phyloP scores from a whole-genome alignment of 2,797 vertebrate species.

The Phataginus tricuspis region DNA sequence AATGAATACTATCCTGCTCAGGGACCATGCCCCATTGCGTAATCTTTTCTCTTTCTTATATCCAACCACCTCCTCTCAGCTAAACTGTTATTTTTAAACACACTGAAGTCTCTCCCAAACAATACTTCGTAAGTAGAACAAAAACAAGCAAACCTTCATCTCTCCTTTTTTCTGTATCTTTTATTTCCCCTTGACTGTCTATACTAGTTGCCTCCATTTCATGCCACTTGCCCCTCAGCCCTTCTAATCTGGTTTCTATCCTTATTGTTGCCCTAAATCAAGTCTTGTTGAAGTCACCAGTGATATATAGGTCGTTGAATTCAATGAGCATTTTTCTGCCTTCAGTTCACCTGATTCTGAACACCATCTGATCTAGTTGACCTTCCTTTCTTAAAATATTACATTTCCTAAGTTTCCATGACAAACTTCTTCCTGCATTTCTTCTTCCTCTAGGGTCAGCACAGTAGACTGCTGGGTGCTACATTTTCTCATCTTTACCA shows the following conservation, averaged over 20 bases:
- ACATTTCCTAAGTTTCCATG: neutral
- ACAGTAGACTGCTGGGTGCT: neutral
- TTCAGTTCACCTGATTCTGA: slow-evolving; percentile 29
- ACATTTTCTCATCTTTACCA: neutral
- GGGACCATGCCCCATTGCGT: neutral
- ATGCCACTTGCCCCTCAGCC: neutral
- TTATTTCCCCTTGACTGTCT: neutral
- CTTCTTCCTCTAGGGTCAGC: neutral
- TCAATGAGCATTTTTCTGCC: slow-evolving; percentile 1
- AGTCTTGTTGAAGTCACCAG: neutral
- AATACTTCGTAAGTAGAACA: neutral
- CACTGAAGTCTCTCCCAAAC: neutral
- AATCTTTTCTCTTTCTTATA: neutral
- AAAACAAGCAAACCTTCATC: neutral
- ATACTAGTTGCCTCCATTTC: neutral
- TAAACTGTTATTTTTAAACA: neutral
- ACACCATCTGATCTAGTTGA: neutral
- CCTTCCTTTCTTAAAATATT: neutral
- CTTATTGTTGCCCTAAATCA: slow-evolving; percentile 2
- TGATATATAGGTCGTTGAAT: neutral
- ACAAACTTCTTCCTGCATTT: neutral
- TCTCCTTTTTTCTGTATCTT: neutral
- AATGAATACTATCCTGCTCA: neutral
- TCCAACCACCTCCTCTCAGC: neutral
- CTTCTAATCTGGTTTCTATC: neutral